Percentiles rank a stretch among this genome's conserved stretches.
These are phyloP conservation scores for Astreopora myriophthalma DNA, from an alignment of 64 coral and sea anemone species.

Conservation along the genomic window DNA sequence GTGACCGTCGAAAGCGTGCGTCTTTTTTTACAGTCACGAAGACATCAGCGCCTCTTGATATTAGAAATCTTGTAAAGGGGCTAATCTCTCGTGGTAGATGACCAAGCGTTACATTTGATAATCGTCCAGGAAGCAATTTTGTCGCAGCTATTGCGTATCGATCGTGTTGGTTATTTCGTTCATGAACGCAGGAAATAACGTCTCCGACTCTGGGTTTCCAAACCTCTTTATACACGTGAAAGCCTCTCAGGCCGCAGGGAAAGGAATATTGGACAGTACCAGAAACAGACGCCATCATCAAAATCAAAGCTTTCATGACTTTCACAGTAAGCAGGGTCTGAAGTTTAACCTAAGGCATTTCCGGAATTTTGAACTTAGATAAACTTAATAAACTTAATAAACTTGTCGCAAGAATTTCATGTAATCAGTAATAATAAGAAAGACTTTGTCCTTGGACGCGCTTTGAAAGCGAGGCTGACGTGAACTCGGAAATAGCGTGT, in stretches of 20 bases:
- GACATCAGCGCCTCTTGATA: constrained; percentile 68
- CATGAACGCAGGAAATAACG: constrained; percentile 9
- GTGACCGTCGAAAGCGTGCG: constrained; percentile 43
- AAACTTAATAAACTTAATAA: too few species aligned
- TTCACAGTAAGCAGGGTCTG: too few species aligned
- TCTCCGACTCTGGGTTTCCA: constrained; percentile 39
- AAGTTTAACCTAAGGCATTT: neutral
- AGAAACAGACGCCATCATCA: constrained; percentile 47
- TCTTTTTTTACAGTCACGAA: constrained; percentile 66
- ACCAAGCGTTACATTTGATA: constrained; percentile 53
- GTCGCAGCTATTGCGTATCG: constrained; percentile 24
- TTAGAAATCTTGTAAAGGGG: constrained; percentile 48
- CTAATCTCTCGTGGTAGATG: constrained; percentile 66
- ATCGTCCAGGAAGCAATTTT: constrained; percentile 47
- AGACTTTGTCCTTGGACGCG: too few species aligned
- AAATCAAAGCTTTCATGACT: too few species aligned
- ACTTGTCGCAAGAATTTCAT: too few species aligned
- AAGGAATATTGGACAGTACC: constrained; percentile 36
- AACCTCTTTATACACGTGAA: constrained; percentile 31
- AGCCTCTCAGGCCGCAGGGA: constrained; percentile 13
- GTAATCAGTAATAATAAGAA: too few species aligned
- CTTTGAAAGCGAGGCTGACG: too few species aligned
- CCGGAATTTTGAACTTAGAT: neutral
- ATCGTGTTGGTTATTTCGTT: neutral
- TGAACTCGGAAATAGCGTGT: too few species aligned